A percentile compares a stretch with the other conserved stretches of the same genome.
Conservation (phyloP, 1,140 invertebrate species). For the Sarcophaga bullata region DNA sequence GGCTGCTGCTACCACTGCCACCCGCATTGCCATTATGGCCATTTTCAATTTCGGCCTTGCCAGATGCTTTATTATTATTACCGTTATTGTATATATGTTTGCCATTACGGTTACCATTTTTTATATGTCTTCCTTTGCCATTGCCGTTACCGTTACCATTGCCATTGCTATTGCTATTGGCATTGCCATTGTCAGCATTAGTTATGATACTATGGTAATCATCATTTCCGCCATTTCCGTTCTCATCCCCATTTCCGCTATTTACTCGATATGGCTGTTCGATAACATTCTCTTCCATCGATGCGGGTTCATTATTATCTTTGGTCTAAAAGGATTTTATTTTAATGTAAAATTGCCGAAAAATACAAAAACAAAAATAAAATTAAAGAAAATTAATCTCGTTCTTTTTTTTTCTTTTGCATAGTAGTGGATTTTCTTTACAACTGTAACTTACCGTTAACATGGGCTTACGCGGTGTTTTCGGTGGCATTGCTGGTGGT, state of each 20-base stretch:
- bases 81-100: slow-evolving; percentile 1
- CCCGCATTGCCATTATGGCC: slow-evolving; percentile 37
- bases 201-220: slow-evolving; percentile 63
- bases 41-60: background rate
- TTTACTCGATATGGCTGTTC: slow-evolving; percentile 59
- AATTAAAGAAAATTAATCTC: background rate
- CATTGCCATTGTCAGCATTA: slow-evolving; percentile 37
- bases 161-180: slow-evolving; percentile 33
- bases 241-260: slow-evolving; percentile 62
- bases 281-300: slow-evolving; percentile 65
- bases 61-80: slow-evolving; percentile 14
- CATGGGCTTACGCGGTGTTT: slow-evolving; percentile 58
- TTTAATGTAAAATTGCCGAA: background rate
- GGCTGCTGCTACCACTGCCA: background rate
- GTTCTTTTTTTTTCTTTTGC: too few species aligned
- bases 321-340: slow-evolving; percentile 52
- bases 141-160: slow-evolving; percentile 47
- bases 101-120: slow-evolving; percentile 35
- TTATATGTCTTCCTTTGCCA: slow-evolving; percentile 44
- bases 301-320: slow-evolving; percentile 63
- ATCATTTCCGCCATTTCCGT: slow-evolving; percentile 66
- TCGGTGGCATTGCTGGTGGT: slow-evolving; percentile 47
- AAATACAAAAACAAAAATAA: too few species aligned
- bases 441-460: slow-evolving; percentile 43
- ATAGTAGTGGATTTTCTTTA: too few species aligned